Evolutionary conservation across 2,113 vertebrate species (phyloP), one percentile per base, ranked within the genome.

Genomic region (Sturnira hondurensis): DNA sequence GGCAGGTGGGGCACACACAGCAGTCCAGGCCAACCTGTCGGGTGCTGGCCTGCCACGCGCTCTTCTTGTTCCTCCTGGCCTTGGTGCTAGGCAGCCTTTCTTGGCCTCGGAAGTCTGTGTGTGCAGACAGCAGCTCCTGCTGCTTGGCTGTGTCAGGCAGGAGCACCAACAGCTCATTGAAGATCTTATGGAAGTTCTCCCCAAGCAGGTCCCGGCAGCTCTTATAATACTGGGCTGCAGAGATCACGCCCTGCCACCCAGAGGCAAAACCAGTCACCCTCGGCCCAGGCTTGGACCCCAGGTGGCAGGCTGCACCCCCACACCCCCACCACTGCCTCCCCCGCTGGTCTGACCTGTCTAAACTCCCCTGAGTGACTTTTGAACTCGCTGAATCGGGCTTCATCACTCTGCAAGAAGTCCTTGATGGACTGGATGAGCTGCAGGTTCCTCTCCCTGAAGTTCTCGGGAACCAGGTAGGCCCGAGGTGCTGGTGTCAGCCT

Each of bases 361-460:
- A 99, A 99, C 94, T 99, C 99, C 68, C 99, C 99, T 20, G 99
- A 99, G 86, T 99, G 99, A 68, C 98, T 99, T 97, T 99, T 99
- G 90, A 99, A 99, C 96, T 99, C 98, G 97, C 99, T 99, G 98
- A 99, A 99, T 97, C 99, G 98, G 68, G 99, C 98, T 98, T 99
- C 99, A 0, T 99, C 99, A 0, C 99, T 99, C 80, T 99, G 98
- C 31, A 99, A 99, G 65, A 99, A 99, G 87, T 98, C 99, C 94
- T 98, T 99, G 95, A 99, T 99, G 63, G 99, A 99, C 91, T 99
- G 99, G 95, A 99, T 99, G 16, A 99, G 99, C 96, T 99, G 99
- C 90, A 99, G 98, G 98, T 99, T 99, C 97, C 99, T 98, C 92
- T 99, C 98, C 86, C 99, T 99, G 96, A 99, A 99, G 98, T 99